Conservation (phyloP, 92 coral and sea anemone species). For the Hydrozoanthus gracilis region DNA sequence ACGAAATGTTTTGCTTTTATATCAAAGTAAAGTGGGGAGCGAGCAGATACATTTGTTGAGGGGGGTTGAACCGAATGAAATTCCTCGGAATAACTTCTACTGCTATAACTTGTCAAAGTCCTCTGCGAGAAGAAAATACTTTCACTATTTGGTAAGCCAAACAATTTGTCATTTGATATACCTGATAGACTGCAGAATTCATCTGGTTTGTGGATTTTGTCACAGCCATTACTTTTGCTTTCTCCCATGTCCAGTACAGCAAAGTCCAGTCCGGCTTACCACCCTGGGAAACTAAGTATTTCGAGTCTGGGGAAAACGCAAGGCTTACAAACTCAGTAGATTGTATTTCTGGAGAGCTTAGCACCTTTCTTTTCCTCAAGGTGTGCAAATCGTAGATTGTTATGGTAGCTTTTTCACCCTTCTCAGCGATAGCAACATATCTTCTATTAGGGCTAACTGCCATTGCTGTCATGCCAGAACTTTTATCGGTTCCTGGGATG, state of each 20-base stretch:
- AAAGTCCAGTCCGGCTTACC: conserved; percentile 98
- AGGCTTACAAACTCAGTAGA: conserved; percentile 94
- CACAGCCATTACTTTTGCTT: conserved; percentile 98
- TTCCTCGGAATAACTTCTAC: too few relatives aligned
- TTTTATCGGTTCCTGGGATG: conserved; percentile 97
- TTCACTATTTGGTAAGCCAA: too few relatives aligned
- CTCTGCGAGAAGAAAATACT: too few relatives aligned
- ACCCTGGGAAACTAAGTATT: conserved; percentile 96
- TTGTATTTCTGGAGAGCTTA: conserved; percentile 85
- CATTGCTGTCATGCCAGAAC: conserved; percentile 96
- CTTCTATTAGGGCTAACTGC: conserved; percentile 98
- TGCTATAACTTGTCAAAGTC: too few relatives aligned
- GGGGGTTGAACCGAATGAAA: too few relatives aligned
- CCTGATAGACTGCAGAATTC: conserved; percentile 96
- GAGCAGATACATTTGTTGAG: too few relatives aligned
- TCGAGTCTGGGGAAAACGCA: conserved; percentile 99
- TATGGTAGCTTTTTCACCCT: conserved; percentile 92
- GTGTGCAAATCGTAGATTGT: conserved; percentile 98
- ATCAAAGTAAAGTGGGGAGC: too few relatives aligned
- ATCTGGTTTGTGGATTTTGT: conserved; percentile 95
- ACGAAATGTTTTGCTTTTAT: too few relatives aligned
- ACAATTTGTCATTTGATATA: conserved; percentile 36
- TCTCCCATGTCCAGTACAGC: conserved; percentile 99
- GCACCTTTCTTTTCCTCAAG: conserved; percentile 92
- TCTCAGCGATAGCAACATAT: conserved; percentile 97